A percentile compares a stretch with the other conserved stretches of the same genome.
Conservation (phyloP, 2,797 vertebrate genomes). For the Clarias platycephalus region DNA sequence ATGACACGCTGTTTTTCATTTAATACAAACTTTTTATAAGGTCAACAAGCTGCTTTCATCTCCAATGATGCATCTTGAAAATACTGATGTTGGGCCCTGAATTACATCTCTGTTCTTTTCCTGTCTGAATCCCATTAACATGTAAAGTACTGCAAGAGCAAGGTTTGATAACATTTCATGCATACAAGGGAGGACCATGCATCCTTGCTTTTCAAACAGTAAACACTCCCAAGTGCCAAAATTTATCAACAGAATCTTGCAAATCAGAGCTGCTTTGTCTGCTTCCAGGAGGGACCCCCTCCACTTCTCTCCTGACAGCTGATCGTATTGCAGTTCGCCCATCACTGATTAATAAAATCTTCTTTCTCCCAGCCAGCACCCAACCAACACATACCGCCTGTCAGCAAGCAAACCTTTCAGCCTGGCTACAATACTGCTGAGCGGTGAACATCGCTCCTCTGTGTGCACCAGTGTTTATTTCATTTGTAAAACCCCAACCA, state of each 20-base stretch:
- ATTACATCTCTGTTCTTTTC: conserved; percentile 66
- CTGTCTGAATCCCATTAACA: conserved; percentile 70
- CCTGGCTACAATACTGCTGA: conserved; percentile 47
- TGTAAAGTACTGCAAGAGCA: conserved; percentile 71
- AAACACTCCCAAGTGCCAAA: conserved; percentile 48
- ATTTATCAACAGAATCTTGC: conserved; percentile 64
- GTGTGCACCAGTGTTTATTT: conserved; percentile 63
- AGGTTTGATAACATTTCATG: conserved; percentile 78
- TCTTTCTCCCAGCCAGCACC: conserved; percentile 49
- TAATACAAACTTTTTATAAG: conserved; percentile 48
- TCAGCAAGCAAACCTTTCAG: conserved; percentile 49
- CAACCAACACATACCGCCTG: conserved; percentile 57
- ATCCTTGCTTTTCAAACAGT: conserved; percentile 73
- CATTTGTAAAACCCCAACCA: conserved; percentile 74
- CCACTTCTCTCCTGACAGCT: conserved; percentile 40
- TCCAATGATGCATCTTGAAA: conserved; percentile 63
- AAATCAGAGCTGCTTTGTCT: conserved; percentile 72
- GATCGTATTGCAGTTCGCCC: conserved; percentile 65
- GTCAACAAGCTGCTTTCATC: conserved; percentile 52
- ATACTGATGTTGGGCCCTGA: conserved; percentile 68
- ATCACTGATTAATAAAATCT: conserved; percentile 74
- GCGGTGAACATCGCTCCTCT: conserved; percentile 37
- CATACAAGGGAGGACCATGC: conserved; percentile 75
- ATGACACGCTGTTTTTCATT: conserved; percentile 27
- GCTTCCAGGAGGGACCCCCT: conserved; percentile 53